A percentile compares a stretch with the other conserved stretches of the same genome.
Conservation (phyloP, 2,888 invertebrate species). For the Clistopyga incitator region DNA sequence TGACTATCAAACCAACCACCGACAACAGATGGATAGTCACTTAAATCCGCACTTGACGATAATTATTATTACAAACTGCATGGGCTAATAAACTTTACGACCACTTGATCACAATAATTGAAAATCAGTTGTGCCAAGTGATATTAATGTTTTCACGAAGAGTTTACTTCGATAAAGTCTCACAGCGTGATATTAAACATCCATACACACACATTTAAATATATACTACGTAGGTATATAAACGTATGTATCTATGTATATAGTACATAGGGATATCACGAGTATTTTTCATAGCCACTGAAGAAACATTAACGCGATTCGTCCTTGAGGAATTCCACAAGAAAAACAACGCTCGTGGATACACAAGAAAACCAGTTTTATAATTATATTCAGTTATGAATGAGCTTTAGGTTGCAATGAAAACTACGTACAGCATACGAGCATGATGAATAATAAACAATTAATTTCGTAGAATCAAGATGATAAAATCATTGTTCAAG, state of each 20-base stretch:
- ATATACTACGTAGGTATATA: too few species aligned
- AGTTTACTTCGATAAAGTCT: not conserved
- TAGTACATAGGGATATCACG: too few species aligned
- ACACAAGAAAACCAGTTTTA: conserved; percentile 10
- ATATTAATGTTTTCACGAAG: too few species aligned
- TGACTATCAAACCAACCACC: not conserved
- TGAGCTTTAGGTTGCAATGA: not conserved
- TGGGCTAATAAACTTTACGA: not conserved
- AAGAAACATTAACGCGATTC: not conserved
- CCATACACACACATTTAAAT: too few species aligned
- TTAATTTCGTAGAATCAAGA: not conserved
- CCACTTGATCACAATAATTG: too few species aligned
- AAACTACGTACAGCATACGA: not conserved
- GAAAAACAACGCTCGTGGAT: not conserved
- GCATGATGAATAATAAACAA: not conserved
- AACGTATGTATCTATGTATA: too few species aligned
- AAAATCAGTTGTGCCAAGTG: too few species aligned
- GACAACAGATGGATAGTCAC: not conserved
- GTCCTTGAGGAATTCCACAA: not conserved
- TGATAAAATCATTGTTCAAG: not conserved
- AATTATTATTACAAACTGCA: not conserved
- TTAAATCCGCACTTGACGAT: not conserved
- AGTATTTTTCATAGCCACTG: not conserved
- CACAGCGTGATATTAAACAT: too few species aligned
- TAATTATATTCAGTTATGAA: conserved; percentile 4